Evolutionary conservation across 2,113 vertebrate genomes (phyloP).

Genomic region (Rhea americana): DNA sequence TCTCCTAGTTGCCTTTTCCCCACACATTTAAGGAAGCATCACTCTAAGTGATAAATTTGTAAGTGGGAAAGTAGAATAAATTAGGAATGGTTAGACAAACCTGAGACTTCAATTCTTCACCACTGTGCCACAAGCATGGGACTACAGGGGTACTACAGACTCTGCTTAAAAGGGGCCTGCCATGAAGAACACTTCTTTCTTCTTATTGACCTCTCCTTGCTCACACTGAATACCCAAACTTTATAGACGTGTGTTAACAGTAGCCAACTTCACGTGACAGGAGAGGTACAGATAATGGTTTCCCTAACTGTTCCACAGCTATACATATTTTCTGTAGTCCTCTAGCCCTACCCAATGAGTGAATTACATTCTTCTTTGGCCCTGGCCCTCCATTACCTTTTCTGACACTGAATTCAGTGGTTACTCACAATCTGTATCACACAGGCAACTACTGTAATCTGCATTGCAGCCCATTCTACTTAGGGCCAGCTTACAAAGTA

Average conservation of each 20-base stretch:
- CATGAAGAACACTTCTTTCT: not conserved
- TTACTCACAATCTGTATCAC: accelerated
- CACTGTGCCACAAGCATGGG: not conserved
- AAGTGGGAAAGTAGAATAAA: not conserved
- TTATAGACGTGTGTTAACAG: not conserved
- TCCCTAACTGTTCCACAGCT: not conserved
- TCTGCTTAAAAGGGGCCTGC: not conserved
- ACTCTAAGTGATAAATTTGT: not conserved
- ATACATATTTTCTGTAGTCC: not conserved
- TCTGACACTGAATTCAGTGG: not conserved
- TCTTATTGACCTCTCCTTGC: not conserved
- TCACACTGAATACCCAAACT: not conserved
- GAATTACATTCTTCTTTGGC: not conserved
- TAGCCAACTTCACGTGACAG: not conserved
- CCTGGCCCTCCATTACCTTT: not conserved
- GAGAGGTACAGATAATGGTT: not conserved
- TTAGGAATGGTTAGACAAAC: not conserved
- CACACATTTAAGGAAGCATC: not conserved
- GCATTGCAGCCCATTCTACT: not conserved
- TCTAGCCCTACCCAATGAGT: not conserved
- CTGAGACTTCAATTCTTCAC: not conserved
- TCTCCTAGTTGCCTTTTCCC: not conserved
- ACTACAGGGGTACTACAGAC: not conserved
- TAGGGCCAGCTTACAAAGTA: not conserved
- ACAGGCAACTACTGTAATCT: not conserved